Conservation (phyloP, 2,797 vertebrate species). For the Mormyrops boulengeri region DNA sequence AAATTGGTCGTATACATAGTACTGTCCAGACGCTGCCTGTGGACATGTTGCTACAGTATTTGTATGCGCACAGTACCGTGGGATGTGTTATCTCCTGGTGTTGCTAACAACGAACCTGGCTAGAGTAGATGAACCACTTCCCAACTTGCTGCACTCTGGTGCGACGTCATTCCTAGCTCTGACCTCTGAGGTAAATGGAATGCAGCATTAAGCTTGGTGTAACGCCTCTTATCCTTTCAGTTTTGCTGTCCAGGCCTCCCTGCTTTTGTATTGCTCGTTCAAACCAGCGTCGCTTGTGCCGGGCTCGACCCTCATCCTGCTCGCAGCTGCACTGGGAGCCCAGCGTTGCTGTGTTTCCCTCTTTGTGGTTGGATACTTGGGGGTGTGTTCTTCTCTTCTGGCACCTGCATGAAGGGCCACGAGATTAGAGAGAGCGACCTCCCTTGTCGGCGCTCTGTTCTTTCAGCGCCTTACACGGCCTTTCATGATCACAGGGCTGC, state of each 20-base stretch:
- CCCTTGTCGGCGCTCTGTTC: background rate
- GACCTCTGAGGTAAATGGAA: background rate
- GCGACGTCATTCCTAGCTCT: background rate
- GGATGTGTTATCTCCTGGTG: background rate
- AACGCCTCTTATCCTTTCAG: background rate
- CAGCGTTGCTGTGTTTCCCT: background rate
- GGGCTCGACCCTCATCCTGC: background rate
- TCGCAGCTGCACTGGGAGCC: background rate
- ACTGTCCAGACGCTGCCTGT: background rate
- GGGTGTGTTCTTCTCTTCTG: background rate
- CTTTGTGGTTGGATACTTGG: background rate
- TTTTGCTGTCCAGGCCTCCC: background rate
- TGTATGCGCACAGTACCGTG: background rate
- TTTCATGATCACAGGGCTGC: background rate
- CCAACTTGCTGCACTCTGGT: background rate
- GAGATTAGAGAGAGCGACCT: background rate
- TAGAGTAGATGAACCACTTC: background rate
- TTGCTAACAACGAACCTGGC: background rate
- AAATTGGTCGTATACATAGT: background rate
- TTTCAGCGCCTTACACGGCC: background rate
- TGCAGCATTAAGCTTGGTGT: background rate
- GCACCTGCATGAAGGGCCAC: background rate
- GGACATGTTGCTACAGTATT: background rate
- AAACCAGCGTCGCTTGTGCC: background rate
- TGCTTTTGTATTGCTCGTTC: background rate